phyloP scores from a whole-genome alignment of 2,797 vertebrate genomes.

The Premnoplex brunnescens region DNA sequence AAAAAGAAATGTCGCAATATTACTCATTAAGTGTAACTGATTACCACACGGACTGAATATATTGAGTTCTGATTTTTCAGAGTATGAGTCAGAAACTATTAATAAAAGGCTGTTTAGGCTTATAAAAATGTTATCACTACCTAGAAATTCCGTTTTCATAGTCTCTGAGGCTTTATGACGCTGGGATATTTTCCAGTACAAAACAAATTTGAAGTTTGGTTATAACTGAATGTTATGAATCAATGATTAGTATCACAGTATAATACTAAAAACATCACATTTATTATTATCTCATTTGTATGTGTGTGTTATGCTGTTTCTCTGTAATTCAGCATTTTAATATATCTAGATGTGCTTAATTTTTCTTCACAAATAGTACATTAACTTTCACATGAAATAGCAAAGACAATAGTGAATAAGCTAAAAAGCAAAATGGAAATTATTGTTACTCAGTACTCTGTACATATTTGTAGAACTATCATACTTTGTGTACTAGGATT shows the following conservation, averaged over 20 bases:
- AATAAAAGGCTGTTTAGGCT: neutral
- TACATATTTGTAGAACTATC: neutral
- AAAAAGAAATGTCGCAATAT: neutral
- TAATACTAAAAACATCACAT: neutral
- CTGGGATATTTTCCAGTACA: conserved; percentile 51
- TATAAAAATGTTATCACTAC: conserved; percentile 43
- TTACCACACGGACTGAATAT: conserved; percentile 23
- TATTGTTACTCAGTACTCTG: neutral
- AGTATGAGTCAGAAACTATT: neutral
- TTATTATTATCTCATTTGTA: neutral
- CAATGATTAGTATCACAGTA: neutral
- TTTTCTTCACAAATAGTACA: neutral
- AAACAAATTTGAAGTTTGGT: conserved; percentile 24
- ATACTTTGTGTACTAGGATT: neutral
- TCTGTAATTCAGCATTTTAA: neutral
- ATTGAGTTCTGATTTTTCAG: neutral
- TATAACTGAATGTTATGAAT: neutral
- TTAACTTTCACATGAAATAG: neutral
- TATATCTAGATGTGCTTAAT: neutral
- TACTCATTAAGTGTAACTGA: neutral
- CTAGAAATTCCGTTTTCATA: conserved; percentile 21
- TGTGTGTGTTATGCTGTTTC: neutral
- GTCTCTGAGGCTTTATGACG: neutral
- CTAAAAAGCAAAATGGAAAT: neutral
- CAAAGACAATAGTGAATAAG: neutral